phyloP scores from a whole-genome alignment of 2,888 invertebrate species.

The Pyrgus malvae region DNA sequence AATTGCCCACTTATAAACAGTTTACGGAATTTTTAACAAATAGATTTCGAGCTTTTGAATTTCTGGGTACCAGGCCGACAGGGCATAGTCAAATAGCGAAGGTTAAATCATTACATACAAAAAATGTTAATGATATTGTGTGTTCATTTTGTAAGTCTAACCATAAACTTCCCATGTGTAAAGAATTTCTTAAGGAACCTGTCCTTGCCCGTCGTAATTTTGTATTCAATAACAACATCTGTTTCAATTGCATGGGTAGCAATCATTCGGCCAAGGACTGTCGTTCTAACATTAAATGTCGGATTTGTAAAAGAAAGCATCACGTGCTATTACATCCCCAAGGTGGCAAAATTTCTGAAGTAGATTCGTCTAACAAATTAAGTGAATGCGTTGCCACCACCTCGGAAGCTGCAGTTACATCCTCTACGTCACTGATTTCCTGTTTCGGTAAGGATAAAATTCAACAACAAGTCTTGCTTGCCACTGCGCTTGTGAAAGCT shows the following conservation, averaged over 20 bases:
- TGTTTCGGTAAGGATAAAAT: background rate
- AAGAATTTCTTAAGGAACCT: background rate
- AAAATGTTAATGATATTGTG: background rate
- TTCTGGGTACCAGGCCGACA: background rate
- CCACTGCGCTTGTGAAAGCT: constrained; percentile 33
- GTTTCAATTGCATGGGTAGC: constrained; percentile 13
- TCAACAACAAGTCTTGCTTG: constrained; percentile 15
- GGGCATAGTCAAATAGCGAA: background rate
- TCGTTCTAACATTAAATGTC: background rate
- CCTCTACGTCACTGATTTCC: background rate
- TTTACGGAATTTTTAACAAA: background rate
- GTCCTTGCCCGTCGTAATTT: background rate
- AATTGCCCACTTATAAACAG: constrained; percentile 2
- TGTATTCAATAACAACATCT: background rate
- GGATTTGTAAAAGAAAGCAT: constrained; percentile 1
- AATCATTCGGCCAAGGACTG: constrained; percentile 10
- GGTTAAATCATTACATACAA: background rate
- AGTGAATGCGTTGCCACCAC: background rate
- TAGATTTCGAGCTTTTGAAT: constrained; percentile 1
- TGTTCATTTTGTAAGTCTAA: background rate
- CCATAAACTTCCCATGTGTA: constrained; percentile 2
- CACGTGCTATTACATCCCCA: constrained; percentile 1
- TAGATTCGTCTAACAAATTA: background rate
- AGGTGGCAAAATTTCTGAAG: background rate
- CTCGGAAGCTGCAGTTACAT: background rate